A percentile compares a stretch with the other conserved stretches of the same genome.
These are phyloP conservation scores for Onychomys torridus DNA, from an alignment of 2,797 vertebrate species.

Conservation along the genomic window DNA sequence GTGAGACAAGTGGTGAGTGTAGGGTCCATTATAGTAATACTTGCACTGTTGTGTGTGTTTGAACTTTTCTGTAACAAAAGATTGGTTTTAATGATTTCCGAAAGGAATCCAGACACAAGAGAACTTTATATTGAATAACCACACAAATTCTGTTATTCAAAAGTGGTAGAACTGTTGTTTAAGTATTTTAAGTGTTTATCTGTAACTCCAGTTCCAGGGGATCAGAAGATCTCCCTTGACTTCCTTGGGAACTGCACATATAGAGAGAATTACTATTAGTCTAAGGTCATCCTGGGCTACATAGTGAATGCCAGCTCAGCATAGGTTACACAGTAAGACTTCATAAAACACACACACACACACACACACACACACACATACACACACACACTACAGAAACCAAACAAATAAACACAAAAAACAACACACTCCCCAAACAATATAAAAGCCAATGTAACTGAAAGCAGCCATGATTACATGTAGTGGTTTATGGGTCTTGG, in stretches of 20 bases:
- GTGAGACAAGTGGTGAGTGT: not conserved
- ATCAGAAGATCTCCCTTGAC: not conserved
- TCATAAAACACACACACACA: not conserved
- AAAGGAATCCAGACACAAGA: not conserved
- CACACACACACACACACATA: not conserved
- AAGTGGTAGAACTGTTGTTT: not conserved
- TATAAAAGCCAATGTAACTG: not conserved
- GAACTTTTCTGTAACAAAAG: slow-evolving; percentile 21
- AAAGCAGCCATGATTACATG: not conserved
- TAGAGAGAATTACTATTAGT: not conserved
- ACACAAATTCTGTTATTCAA: not conserved
- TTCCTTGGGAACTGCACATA: not conserved
- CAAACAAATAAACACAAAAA: not conserved
- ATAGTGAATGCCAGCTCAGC: not conserved
- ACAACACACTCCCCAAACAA: not conserved
- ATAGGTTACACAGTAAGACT: not conserved
- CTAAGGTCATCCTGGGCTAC: not conserved
- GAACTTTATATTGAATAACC: slow-evolving; percentile 22
- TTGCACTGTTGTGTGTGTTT: not conserved
- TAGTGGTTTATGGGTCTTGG: accelerated
- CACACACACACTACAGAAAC: not conserved
- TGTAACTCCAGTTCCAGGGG: not conserved
- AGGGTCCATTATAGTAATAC: not conserved
- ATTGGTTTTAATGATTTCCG: not conserved
- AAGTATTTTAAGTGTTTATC: not conserved